A percentile compares a stretch with the other conserved stretches of the same genome.
These are phyloP conservation scores for Malaclemys terrapin DNA, from an alignment of 2,113 vertebrate genomes.

Conservation along the genomic window DNA sequence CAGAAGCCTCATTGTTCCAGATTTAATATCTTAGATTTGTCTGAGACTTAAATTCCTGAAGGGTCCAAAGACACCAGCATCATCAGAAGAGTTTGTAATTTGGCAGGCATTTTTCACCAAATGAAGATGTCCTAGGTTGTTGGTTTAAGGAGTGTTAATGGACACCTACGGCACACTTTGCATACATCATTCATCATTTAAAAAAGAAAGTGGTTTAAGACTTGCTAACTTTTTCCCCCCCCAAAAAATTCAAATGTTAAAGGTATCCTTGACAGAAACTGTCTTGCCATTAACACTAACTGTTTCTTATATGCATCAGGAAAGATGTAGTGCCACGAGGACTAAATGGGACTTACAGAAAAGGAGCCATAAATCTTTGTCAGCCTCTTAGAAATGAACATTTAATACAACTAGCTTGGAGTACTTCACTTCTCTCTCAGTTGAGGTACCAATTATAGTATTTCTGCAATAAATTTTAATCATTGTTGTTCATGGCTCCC, in stretches of 20 bases:
- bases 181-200: neutral
- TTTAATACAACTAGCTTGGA: slow-evolving; percentile 56
- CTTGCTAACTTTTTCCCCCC: neutral
- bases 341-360: slow-evolving; percentile 48
- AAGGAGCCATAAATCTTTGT: slow-evolving; percentile 70
- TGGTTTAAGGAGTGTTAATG: slow-evolving; percentile 17
- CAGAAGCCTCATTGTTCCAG: neutral
- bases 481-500: slow-evolving; percentile 61
- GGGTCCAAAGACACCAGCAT: neutral
- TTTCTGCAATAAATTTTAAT: slow-evolving; percentile 61
- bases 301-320: slow-evolving; percentile 52
- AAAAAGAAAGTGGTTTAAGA: neutral
- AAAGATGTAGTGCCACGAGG: slow-evolving; percentile 57
- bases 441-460: slow-evolving; percentile 57
- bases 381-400: slow-evolving; percentile 65
- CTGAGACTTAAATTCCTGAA: slow-evolving; percentile 20
- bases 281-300: slow-evolving; percentile 44
- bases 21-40: neutral
- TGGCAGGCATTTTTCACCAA: slow-evolving; percentile 1
- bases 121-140: neutral
- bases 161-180: slow-evolving; percentile 5
- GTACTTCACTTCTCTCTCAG: slow-evolving; percentile 52
- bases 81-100: neutral
- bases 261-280: slow-evolving; percentile 53
- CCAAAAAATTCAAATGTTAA: slow-evolving; percentile 55